phyloP scores from a whole-genome alignment of 2,113 vertebrate genomes.

The Istiophorus platypterus region DNA sequence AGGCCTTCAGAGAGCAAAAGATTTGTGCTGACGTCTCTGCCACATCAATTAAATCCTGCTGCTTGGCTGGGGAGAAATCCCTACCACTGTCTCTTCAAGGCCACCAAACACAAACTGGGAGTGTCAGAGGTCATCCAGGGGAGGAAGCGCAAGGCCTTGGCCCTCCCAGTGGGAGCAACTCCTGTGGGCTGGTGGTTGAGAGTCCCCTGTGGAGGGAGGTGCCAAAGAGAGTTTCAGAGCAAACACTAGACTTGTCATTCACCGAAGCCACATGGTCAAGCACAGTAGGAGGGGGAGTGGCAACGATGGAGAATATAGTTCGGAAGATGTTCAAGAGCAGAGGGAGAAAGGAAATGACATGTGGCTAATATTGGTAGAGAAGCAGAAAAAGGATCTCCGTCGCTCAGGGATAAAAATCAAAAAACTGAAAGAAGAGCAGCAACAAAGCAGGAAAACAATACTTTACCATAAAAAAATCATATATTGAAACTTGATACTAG shows the following conservation, averaged over 20 bases:
- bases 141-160: slow-evolving; percentile 59
- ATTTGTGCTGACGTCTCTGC: slow-evolving; percentile 86
- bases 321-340: too few species aligned
- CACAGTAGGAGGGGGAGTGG: slow-evolving; percentile 65
- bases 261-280: slow-evolving; percentile 64
- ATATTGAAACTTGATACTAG: too few species aligned
- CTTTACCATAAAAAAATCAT: too few species aligned
- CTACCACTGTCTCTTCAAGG: slow-evolving; percentile 80
- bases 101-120: slow-evolving; percentile 76
- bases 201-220: slow-evolving; percentile 84
- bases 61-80: slow-evolving; percentile 75
- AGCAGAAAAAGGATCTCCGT: too few species aligned
- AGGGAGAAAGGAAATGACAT: too few species aligned
- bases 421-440: too few species aligned
- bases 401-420: too few species aligned
- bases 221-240: slow-evolving; percentile 83
- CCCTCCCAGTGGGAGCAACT: slow-evolving; percentile 79
- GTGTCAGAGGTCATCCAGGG: slow-evolving; percentile 79
- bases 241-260: slow-evolving; percentile 82
- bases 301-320: slow-evolving; percentile 11
- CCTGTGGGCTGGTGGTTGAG: slow-evolving; percentile 78
- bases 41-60: slow-evolving; percentile 85
- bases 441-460: too few species aligned
- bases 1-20: slow-evolving; percentile 78
- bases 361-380: too few species aligned